phyloP scores from a whole-genome alignment of 2,888 invertebrate species.

The Hirudinaria manillensis region DNA sequence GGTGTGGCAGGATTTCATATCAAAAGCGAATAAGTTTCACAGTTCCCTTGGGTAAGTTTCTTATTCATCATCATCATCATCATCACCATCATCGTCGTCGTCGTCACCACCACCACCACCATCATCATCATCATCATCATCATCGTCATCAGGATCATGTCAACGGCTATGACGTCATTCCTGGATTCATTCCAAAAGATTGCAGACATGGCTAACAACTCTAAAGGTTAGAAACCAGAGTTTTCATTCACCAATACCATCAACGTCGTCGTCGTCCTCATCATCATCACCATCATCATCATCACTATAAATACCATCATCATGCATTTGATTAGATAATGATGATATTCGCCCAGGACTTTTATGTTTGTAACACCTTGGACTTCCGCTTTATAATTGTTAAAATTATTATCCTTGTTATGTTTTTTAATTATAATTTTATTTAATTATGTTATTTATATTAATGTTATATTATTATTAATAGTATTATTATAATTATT shows the following conservation, averaged over 20 bases:
- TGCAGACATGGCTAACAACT: slow-evolving; percentile 29
- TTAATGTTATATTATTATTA: background rate
- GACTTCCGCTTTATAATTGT: no score
- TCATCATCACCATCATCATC: slow-evolving; percentile 14
- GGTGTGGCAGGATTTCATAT: slow-evolving; percentile 19
- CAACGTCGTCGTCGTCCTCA: slow-evolving; percentile 7
- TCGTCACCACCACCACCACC: background rate
- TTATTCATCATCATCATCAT: slow-evolving; percentile 18
- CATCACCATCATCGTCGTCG: slow-evolving; percentile 11
- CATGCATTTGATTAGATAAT: background rate
- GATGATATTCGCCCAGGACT: no score
- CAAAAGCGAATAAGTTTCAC: slow-evolving; percentile 15
- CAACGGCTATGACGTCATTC: slow-evolving; percentile 13
- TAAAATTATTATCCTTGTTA: no score
- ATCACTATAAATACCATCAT: slow-evolving; percentile 1
- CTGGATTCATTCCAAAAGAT: slow-evolving; percentile 27
- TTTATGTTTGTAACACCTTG: no score
- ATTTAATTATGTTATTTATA: background rate
- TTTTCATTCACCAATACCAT: background rate
- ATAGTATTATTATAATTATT: no score
- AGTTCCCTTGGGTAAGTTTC: slow-evolving; percentile 7
- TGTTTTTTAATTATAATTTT: no score
- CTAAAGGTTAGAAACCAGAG: slow-evolving; percentile 16
- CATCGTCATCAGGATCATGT: slow-evolving; percentile 2
- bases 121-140: background rate